Conservation (phyloP, 53 echinoderm and acorn worm genomes). For the Hippasteria phrygiana region DNA sequence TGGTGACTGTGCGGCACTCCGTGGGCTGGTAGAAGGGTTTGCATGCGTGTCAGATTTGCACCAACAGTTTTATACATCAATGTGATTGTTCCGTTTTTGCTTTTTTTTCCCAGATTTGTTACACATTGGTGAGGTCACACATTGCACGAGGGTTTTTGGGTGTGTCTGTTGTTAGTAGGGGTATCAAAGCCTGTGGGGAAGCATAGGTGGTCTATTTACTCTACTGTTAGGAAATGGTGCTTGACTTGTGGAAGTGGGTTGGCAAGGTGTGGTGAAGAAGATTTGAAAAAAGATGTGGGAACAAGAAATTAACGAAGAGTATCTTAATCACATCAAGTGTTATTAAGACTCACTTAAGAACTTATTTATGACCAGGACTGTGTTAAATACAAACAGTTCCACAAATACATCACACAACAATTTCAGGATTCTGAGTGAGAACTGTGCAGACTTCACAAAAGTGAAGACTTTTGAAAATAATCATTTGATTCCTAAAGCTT, state of each 20-base stretch:
- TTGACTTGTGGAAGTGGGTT: background rate
- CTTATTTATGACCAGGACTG: no score
- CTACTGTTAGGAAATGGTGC: background rate
- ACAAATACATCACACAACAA: no score
- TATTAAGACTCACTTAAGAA: background rate
- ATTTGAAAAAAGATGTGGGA: background rate
- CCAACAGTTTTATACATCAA: background rate
- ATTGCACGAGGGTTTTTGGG: constrained; percentile 20
- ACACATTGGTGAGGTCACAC: constrained; percentile 24
- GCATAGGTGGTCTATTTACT: background rate
- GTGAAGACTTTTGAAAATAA: no score
- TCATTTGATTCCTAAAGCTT: no score
- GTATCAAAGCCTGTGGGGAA: background rate
- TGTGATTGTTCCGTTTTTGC: background rate
- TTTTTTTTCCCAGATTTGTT: background rate
- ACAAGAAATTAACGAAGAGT: no score
- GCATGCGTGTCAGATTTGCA: constrained; percentile 18
- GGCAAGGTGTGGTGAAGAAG: constrained; percentile 1
- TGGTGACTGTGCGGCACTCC: constrained; percentile 85
- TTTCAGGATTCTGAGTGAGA: no score
- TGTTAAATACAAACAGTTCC: no score
- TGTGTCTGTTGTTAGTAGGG: constrained; percentile 22
- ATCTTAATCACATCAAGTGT: no score
- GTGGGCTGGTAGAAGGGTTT: constrained; percentile 79
- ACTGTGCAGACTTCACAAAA: no score